Evolutionary conservation across 1,140 invertebrate species (phyloP), one percentile per base, ranked within the genome.

Genomic region (Drosophila gunungcola): DNA sequence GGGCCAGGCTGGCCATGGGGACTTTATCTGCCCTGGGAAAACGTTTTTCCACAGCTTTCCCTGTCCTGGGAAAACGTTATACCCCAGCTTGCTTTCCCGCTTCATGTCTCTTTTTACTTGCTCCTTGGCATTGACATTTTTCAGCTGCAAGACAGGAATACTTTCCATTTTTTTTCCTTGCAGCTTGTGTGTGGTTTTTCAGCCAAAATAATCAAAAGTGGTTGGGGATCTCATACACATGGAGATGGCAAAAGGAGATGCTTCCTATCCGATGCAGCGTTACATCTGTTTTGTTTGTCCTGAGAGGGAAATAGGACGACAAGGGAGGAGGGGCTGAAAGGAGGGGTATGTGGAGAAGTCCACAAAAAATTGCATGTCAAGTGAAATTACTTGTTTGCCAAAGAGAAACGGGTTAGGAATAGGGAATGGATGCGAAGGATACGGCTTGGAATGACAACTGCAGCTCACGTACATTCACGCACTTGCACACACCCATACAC

Each of bases 371-470:
- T 83, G 80, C 80, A 89, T 88, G 84, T 80, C 80, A 88, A 89
- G 84, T 84, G 80, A 88, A 88, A 83, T 88, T 83, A 88, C 84
- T 84, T 83, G 84, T 89, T 89, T 84, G 80, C 77, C 64, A 72
- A 78, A 72, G 67, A 70, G 73, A 56, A 77, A 54, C 49, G 55
- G 64, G 74, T 29, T 51, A 46, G 39, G 41, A 63, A 49, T 53
- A 38, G 60, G 36, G 63, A 13, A 45, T 45, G 46, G 58, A 72
- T 41, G 46, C 55, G 57, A 13, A 46, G 57, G 56, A 60, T 54
- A 38, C 27, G 43, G 38, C 41, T 41, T 45, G 41, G 32, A 43
- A 45, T 65, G 48, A 79, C 55, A 61, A 65, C 51, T 72, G 55
- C 60, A 80, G 46, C 56, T 53, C 69, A 51, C 64, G 60, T 64